Percentiles rank a stretch among this genome's conserved stretches.
Conservation (phyloP, 92 coral and sea anemone genomes). For the Porites lobata region DNA sequence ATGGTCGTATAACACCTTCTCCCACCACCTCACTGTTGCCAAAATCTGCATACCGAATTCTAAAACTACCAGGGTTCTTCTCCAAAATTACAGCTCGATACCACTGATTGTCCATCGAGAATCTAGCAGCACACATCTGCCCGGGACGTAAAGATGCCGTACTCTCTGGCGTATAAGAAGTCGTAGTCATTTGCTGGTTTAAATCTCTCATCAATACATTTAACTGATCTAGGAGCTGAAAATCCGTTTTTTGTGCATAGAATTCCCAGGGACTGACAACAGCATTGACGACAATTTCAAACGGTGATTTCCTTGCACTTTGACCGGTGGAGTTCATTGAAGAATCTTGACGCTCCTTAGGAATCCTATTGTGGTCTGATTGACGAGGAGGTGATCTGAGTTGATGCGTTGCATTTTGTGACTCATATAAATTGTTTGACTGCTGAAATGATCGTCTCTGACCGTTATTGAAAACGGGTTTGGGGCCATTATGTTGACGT, state of each 20-base stretch:
- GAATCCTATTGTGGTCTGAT: neutral
- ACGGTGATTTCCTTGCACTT: constrained; percentile 13
- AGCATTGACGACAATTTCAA: constrained; percentile 80
- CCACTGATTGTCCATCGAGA: constrained; percentile 80
- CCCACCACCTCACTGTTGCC: constrained; percentile 83
- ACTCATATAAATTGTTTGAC: neutral
- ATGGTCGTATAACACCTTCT: constrained; percentile 41
- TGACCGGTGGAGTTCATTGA: neutral
- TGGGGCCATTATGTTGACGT: neutral
- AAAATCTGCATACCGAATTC: constrained; percentile 81
- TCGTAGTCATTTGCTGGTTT: constrained; percentile 48
- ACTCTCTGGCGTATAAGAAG: neutral
- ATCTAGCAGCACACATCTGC: constrained; percentile 59
- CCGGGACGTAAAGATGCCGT: neutral
- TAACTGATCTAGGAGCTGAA: constrained; percentile 56
- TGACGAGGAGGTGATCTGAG: constrained; percentile 23
- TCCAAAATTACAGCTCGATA: constrained; percentile 81
- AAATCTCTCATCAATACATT: constrained; percentile 61
- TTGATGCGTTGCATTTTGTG: constrained; percentile 8
- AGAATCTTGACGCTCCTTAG: constrained; percentile 1
- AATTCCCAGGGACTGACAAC: constrained; percentile 76
- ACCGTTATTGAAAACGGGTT: neutral
- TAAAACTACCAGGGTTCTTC: constrained; percentile 34
- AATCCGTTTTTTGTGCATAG: constrained; percentile 74
- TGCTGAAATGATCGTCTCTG: neutral